A percentile compares a stretch with the other conserved stretches of the same genome.
These are phyloP conservation scores for Drosophila leonis DNA, from an alignment of 2,888 invertebrate genomes.

Conservation along the genomic window DNA sequence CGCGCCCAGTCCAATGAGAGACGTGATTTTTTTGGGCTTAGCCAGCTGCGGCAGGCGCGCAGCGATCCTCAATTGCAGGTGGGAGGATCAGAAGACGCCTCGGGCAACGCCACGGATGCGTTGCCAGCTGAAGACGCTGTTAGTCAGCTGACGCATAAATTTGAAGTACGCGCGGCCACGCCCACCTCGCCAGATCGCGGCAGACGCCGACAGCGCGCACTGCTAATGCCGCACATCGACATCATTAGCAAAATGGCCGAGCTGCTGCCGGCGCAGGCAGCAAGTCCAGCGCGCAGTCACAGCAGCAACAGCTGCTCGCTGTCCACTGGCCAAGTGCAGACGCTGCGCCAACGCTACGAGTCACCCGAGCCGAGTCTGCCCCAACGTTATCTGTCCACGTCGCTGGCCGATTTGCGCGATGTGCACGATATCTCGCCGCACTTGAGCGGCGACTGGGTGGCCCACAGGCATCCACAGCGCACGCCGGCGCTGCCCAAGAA, in stretches of 20 bases:
- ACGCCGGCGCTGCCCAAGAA: slow-evolving; percentile 75
- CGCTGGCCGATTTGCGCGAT: slow-evolving; percentile 92
- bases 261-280: slow-evolving; percentile 80
- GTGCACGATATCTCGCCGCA: slow-evolving; percentile 92
- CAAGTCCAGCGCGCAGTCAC: slow-evolving; percentile 69
- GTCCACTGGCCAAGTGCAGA: slow-evolving; percentile 90
- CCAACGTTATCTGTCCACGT: slow-evolving; percentile 88
- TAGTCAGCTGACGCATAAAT: slow-evolving; percentile 84
- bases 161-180: slow-evolving; percentile 84
- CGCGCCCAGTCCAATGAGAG: slow-evolving; percentile 57
- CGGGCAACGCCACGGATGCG: slow-evolving; percentile 79
- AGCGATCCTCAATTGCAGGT: slow-evolving; percentile 92
- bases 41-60: slow-evolving; percentile 88
- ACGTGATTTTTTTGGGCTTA: slow-evolving; percentile 84
- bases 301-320: slow-evolving; percentile 85
- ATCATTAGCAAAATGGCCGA: slow-evolving; percentile 94
- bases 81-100: slow-evolving; percentile 87
- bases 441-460: slow-evolving; percentile 92
- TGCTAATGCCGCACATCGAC: slow-evolving; percentile 95
- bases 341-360: slow-evolving; percentile 89
- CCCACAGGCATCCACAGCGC: slow-evolving; percentile 89
- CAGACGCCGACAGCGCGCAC: slow-evolving; percentile 86
- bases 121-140: slow-evolving; percentile 42
- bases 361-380: slow-evolving; percentile 52
- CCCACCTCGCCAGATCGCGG: slow-evolving; percentile 83